Conservation (phyloP, 1,140 invertebrate species). For the Bombus difficillimus region DNA sequence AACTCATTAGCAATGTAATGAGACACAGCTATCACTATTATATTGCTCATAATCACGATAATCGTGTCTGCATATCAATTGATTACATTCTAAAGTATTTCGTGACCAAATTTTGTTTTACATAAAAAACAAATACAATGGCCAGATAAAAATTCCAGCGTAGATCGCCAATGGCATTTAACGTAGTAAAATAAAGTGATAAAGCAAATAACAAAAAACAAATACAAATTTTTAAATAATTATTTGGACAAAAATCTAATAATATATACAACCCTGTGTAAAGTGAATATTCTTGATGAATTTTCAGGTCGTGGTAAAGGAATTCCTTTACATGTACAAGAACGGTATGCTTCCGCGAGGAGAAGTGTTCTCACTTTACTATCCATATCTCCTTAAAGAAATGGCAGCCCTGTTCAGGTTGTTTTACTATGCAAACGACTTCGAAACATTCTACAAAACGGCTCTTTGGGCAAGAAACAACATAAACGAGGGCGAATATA, state of each 20-base stretch:
- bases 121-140: too few relatives aligned
- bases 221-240: neutral
- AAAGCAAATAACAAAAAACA: neutral
- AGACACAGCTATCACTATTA: too few relatives aligned
- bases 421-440: slow-evolving; percentile 86
- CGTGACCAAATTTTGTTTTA: too few relatives aligned
- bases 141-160: too few relatives aligned
- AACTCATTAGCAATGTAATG: too few relatives aligned
- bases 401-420: slow-evolving; percentile 83
- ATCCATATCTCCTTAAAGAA: slow-evolving; percentile 82
- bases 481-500: slow-evolving; percentile 85
- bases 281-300: neutral
- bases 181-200: too few relatives aligned
- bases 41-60: too few relatives aligned
- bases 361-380: slow-evolving; percentile 83
- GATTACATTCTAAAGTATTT: too few relatives aligned
- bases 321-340: slow-evolving; percentile 74
- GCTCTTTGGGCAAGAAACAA: slow-evolving; percentile 84
- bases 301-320: slow-evolving; percentile 72
- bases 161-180: too few relatives aligned
- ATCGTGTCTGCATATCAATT: too few relatives aligned
- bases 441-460: slow-evolving; percentile 85
- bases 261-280: neutral
- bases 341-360: slow-evolving; percentile 82
- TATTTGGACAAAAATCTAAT: neutral